A percentile compares a stretch with the other conserved stretches of the same genome.
These are phyloP conservation scores for Ariopsis seemanni DNA, from an alignment of 2,113 vertebrate genomes.

Conservation along the genomic window DNA sequence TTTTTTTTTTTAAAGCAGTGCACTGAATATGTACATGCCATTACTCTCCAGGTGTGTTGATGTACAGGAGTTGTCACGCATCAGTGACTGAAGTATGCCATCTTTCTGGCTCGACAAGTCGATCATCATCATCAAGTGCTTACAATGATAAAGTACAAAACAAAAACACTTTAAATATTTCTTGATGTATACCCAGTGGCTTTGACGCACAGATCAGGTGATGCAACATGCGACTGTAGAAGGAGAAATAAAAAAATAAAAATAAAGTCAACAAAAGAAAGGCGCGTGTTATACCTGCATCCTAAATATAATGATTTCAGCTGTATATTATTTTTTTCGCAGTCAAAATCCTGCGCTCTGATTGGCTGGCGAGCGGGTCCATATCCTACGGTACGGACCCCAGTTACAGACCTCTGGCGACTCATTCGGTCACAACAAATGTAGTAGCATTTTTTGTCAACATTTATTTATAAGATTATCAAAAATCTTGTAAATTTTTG, in stretches of 20 bases:
- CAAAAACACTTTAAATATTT: not conserved
- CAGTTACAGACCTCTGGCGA: too few species aligned
- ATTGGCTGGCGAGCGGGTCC: too few species aligned
- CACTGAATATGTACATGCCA: not conserved
- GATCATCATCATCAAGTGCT: too few species aligned
- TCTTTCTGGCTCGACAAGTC: too few species aligned
- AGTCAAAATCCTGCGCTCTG: too few species aligned
- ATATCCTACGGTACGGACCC: too few species aligned
- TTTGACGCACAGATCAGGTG: not conserved
- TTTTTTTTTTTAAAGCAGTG: not conserved
- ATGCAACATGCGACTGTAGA: not conserved
- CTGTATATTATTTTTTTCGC: too few species aligned
- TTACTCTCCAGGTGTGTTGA: not conserved
- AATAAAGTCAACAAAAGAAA: not conserved
- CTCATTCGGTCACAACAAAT: too few species aligned
- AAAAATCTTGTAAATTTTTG: too few species aligned
- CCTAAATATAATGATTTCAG: not conserved
- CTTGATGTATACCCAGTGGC: not conserved
- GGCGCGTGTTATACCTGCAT: too few species aligned
- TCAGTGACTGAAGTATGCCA: constrained; percentile 20
- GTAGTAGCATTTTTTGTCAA: too few species aligned
- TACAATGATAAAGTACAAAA: not conserved
- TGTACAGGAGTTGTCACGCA: not conserved
- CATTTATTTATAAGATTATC: too few species aligned
- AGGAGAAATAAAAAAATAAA: not conserved